Base-by-base conservation (phyloP, 2,797 vertebrate genomes). In the Melanotaenia nigrans region DNA sequence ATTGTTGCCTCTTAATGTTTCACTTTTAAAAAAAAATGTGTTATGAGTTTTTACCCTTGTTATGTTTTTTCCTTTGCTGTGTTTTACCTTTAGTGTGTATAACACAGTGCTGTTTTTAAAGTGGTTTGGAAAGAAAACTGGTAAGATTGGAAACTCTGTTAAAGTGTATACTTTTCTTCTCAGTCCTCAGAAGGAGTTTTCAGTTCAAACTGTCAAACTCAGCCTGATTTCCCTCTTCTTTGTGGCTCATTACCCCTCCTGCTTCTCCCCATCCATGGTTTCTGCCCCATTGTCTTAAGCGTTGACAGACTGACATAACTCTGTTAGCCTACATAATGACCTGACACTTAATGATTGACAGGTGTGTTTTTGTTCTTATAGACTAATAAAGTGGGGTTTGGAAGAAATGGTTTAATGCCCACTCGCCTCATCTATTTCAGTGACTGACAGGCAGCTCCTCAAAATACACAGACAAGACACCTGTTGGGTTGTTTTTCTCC, bases 271-370 rank as follows among this genome's bases (percentile, higher is more conserved):
- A 45, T 65, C 61, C 53, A 0, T 69, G 68, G 68, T 85, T 85
- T 77, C 77, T 81, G 65, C 75, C 68, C 82, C 55, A 61, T 79
- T 85, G 87, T 86, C 81, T 85, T 74, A 74, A 72, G 82, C 83
- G 86, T 79, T 93, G 94, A 92, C 93, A 92, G 85, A 77, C 86
- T 85, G 91, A 92, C 92, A 86, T 86, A 87, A 86, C 75, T 83
- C 73, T 71, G 74, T 89, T 85, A 85, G 68, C 51, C 77, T 42
- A 90, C 75, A 90, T 93, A 93, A 94, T 90, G 89, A 89, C 90
- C 90, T 53, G 85, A 90, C 92, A 85, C 77, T 88, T 82, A 66
- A 68, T 93, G 92, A 94, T 83, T 95, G 94, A 85, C 93, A 92
- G 86, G 65, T 89, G 76, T 88, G 88, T 85, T 85, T 45, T n/a